Conservation (phyloP, 2,797 vertebrate species). For the Catostomus latipinnis region DNA sequence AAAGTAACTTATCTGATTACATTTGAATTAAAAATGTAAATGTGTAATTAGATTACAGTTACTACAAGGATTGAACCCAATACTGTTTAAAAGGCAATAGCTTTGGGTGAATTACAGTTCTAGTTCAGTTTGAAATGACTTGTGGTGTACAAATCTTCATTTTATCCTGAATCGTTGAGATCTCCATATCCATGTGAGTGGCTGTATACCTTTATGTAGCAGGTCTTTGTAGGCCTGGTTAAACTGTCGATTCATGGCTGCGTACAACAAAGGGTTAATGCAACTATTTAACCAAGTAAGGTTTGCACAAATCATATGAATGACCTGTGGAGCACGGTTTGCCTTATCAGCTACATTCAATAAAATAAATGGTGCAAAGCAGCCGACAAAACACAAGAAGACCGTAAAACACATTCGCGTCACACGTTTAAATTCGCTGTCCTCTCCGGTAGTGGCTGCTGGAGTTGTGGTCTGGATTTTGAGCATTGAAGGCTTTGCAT, state of each 20-base stretch:
- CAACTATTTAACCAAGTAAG: conserved; percentile 91
- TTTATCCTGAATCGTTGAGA: not conserved
- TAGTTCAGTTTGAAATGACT: not conserved
- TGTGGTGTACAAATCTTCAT: not conserved
- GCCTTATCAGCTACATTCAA: conserved; percentile 82
- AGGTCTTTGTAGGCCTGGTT: conserved; percentile 79
- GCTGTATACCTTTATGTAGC: conserved; percentile 67
- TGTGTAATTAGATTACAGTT: too few species aligned
- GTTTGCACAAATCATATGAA: conserved; percentile 88
- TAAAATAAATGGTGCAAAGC: conserved; percentile 85
- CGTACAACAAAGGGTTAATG: conserved; percentile 88
- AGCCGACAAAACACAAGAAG: conserved; percentile 85
- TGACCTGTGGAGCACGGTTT: conserved; percentile 76
- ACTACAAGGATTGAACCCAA: too few species aligned
- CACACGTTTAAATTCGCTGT: conserved; percentile 83
- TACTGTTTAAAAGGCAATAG: not conserved
- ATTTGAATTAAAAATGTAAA: too few species aligned
- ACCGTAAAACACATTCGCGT: conserved; percentile 89
- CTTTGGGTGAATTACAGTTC: not conserved
- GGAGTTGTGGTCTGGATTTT: conserved; percentile 20
- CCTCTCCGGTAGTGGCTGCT: conserved; percentile 68
- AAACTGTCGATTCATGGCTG: conserved; percentile 89
- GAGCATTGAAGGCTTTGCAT: conserved; percentile 43
- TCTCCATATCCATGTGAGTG: conserved; percentile 63
- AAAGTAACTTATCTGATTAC: too few species aligned